Conservation (phyloP, 2,888 invertebrate genomes). For the Nemotelus nigrinus region DNA sequence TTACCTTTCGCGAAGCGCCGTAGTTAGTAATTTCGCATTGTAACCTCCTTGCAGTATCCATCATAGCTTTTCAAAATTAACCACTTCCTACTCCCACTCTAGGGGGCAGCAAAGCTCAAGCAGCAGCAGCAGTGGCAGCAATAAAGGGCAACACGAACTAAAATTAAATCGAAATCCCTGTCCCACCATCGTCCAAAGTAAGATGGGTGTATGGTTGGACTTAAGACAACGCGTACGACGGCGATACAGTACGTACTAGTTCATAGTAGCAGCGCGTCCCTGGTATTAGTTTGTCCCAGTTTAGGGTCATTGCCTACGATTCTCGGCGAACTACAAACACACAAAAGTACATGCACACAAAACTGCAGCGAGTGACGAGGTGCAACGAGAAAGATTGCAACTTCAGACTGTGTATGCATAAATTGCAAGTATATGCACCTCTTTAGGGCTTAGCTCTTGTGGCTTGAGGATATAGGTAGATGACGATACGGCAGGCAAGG, state of each 20-base stretch:
- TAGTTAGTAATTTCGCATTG: conserved; percentile 11
- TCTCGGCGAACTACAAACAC: no score
- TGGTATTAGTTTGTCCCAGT: conserved; percentile 43
- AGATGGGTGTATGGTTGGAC: neutral
- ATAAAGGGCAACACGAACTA: conserved; percentile 4
- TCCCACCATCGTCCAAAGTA: neutral
- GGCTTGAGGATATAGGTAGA: neutral
- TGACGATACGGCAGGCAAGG: neutral
- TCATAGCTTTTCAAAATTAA: neutral
- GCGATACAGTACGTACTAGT: conserved; percentile 14
- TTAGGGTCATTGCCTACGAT: conserved; percentile 41
- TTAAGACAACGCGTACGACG: conserved; percentile 27
- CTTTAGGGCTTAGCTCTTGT: conserved; percentile 5
- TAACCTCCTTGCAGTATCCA: conserved; percentile 12
- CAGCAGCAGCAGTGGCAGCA: neutral
- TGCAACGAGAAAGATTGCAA: conserved; percentile 14
- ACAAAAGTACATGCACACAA: neutral
- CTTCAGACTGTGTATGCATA: conserved; percentile 32
- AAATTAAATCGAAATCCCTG: neutral
- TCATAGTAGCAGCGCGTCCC: conserved; percentile 26
- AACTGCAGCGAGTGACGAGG: conserved; percentile 8
- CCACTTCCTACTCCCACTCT: conserved; percentile 16
- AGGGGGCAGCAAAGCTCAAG: neutral
- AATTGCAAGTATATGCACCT: conserved; percentile 33
- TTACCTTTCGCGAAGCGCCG: conserved; percentile 21